Evolutionary conservation across 37 sponge, comb jelly and placozoan species (phyloP).

Genomic region (Cladorhizidae sp.): DNA sequence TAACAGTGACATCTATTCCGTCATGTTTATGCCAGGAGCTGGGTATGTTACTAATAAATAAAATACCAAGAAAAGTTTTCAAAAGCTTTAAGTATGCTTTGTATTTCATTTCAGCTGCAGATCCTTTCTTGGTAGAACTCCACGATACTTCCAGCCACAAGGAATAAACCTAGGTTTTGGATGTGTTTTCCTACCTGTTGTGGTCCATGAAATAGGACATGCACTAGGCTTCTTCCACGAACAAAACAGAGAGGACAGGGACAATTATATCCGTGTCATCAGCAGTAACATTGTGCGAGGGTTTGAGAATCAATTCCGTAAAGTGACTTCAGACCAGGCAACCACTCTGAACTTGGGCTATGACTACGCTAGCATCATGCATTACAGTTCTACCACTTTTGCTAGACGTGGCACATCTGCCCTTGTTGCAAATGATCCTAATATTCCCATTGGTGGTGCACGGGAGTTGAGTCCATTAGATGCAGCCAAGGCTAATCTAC

Average conservation of each 20-base stretch:
- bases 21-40: constrained; percentile 48
- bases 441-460: constrained; percentile 56
- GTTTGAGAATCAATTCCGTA: constrained; percentile 10
- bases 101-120: constrained; percentile 30
- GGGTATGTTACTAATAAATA: constrained; percentile 10
- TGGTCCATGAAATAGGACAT: constrained; percentile 76
- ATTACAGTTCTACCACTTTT: constrained; percentile 52
- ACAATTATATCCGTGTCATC: constrained; percentile 39
- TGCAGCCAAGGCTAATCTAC: constrained; percentile 46
- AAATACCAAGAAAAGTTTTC: background rate
- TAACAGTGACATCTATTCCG: constrained; percentile 7
- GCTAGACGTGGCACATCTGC: constrained; percentile 11
- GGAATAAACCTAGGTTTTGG: constrained; percentile 18
- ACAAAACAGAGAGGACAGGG: constrained; percentile 67
- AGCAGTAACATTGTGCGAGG: constrained; percentile 32
- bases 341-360: constrained; percentile 60
- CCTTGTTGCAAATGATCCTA: constrained; percentile 27
- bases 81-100: too few relatives aligned
- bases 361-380: constrained; percentile 88
- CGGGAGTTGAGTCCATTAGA: constrained; percentile 64
- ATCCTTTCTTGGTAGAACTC: constrained; percentile 43
- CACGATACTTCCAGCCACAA: constrained; percentile 11
- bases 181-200: constrained; percentile 29
- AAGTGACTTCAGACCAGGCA: background rate
- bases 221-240: constrained; percentile 74